Base-by-base conservation (phyloP, 2,797 vertebrate species). In the Gila robusta region DNA sequence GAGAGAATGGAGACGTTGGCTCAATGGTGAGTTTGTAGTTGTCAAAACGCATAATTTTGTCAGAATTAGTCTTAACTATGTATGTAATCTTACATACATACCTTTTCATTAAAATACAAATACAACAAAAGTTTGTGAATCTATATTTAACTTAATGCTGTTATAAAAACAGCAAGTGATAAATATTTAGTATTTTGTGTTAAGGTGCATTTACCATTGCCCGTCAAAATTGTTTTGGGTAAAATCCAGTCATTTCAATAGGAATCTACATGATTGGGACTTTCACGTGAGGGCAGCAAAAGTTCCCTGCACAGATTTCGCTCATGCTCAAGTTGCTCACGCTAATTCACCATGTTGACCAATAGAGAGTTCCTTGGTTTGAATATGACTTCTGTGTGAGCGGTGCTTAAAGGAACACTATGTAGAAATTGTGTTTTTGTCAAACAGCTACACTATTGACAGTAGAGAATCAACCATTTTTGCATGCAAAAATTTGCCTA, bases 1-100 rank as follows among this genome's bases (percentile, higher is more conserved):
- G 98, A 92, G 98, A 99, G 94, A 98, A 98, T 47, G 98, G 98
- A 81, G 98, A 99, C 47, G 98, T 99, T 6, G 98, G 98, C 26
- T 92, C 97, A 39, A 99, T 99, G 98, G 98, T 99, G 92, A 96
- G 96, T 59, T 54, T 7, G 3, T 37, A 11, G 17, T 28, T 35
- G 79, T 56, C 37, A 14, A 21, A 35, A 28, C 0, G 2, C 1
- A n/a, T 56, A 2, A 14, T 35, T 54, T 54, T 23, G 9, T 76
- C 73, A 54, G 54, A 35, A 76, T 52, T 74, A 32, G 28, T 54
- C 19, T 54, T 17, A 11, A 11, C 26, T 35, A 35, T 6, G 47
- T 54, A 14, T 21, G 54, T n/a, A 4, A 23, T 41, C 2, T 32
- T 32, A 32, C 32, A 44, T 72, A 16, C n/a, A 72, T 47, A 4